Base-by-base conservation (phyloP, 2,113 vertebrate species). In the Eleginops maclovinus region DNA sequence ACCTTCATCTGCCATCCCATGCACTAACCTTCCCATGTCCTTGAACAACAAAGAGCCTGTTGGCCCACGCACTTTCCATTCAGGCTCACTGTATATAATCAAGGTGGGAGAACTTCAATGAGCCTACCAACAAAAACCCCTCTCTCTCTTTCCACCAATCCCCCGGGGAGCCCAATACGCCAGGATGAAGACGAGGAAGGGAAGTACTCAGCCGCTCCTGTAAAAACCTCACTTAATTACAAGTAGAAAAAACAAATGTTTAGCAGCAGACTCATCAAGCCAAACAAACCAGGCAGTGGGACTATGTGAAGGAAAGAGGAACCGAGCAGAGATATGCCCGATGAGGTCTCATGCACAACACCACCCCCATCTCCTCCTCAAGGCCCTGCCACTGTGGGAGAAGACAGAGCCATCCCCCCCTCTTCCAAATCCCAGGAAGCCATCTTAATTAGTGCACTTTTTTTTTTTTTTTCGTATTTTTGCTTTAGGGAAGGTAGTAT, bases 381-480 rank as follows among this genome's bases (percentile, higher is more conserved):
- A 84, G 84, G 85, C 85, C 73, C 71, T 69, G 76, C 62, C 77
- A 87, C 85, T 75, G 67, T 85, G 77, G 77, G 76, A 83, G 81
- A 81, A 82, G 50, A 63, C 69, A 67, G 14, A 65, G 56, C 75
- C 54, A 64, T 71, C 67, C 58, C 77, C n/a, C 40, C 72, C 63
- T 63, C 75, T 62, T 56, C 72, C 51, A 77, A 88, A 90, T 93
- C 89, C 79, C 89, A 84, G 78, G 84, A 91, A 92, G 81, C 86
- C 63, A 84, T 92, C 88, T 91, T 91, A 93, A 93, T 93, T 91
- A 90, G 83, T 83, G 69, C 70, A 82, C 86, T 73, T 81, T 79
- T 24, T 51, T n/a, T 22, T 61, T 47, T 9, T 41, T 86, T 59
- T 17, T 64, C 72, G 58, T 61, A 51, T 59, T 70, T 16, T 60